A percentile compares a stretch with the other conserved stretches of the same genome.
Conservation (phyloP, 2,888 invertebrate species). For the Byasa hedistus region DNA sequence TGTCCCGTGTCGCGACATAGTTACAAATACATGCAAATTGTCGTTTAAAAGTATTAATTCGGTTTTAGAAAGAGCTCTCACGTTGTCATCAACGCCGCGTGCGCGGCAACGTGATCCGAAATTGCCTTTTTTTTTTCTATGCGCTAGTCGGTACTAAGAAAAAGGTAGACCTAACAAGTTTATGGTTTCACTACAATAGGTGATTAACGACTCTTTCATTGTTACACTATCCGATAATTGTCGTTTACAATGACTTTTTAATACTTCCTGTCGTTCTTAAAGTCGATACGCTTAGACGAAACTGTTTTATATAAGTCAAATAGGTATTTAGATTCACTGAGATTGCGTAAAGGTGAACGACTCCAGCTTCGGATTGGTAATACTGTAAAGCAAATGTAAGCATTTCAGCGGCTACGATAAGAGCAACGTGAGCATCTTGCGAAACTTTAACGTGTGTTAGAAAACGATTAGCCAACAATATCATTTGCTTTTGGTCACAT, state of each 20-base stretch:
- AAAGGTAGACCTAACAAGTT: constrained; percentile 49
- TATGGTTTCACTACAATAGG: constrained; percentile 58
- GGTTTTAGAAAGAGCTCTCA: constrained; percentile 55
- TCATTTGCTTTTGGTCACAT: constrained; percentile 42
- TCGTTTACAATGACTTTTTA: constrained; percentile 28
- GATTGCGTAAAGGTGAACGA: constrained; percentile 46
- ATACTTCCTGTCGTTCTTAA: constrained; percentile 61
- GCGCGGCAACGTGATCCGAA: constrained; percentile 55
- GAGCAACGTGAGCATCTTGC: constrained; percentile 52
- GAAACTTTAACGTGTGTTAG: constrained; percentile 40
- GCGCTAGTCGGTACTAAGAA: constrained; percentile 48
- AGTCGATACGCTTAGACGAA: constrained; percentile 32
- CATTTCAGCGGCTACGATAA: constrained; percentile 42
- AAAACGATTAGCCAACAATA: constrained; percentile 35
- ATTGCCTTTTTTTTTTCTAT: constrained; percentile 48
- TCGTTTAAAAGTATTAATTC: constrained; percentile 48
- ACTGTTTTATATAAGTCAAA: constrained; percentile 39
- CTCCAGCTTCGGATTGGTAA: constrained; percentile 38
- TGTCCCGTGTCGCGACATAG: constrained; percentile 38
- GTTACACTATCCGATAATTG: constrained; percentile 55
- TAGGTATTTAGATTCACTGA: constrained; percentile 28
- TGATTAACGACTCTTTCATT: constrained; percentile 64
- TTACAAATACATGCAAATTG: constrained; percentile 48
- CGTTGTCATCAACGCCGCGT: constrained; percentile 50
- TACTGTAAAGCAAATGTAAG: constrained; percentile 38